Evolutionary conservation across 2,113 vertebrate species (phyloP), one percentile per base, ranked within the genome.

Genomic region (Mus spicilegus): DNA sequence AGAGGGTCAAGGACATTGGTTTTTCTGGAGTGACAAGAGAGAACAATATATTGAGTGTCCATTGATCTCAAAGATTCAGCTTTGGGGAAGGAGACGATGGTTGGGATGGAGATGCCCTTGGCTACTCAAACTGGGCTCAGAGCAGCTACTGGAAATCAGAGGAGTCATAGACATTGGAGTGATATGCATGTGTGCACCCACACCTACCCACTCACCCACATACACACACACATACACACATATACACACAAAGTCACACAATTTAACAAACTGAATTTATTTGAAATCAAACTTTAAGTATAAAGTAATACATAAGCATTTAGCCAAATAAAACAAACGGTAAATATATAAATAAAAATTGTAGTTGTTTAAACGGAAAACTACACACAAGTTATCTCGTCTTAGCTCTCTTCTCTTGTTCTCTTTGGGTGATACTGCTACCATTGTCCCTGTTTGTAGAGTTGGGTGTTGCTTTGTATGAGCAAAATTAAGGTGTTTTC

Each of bases 221-320:
- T 4, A 58, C 58, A 19, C 56, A 58, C 56, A 58, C 56, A 58
- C 14, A 58, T 16, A 56, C 56, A 56, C 14, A 56, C 56, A 56
- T 16, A 58, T 19, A 58, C 56, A 58, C 56, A 58, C 56, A 54
- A 54, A 54, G 12, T 54, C 54, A 54, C 54, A 11, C 12, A 54
- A 58, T 58, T 58, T 20, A 58, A 20, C 58, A 58, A 58, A 24
- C 56, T 3, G 14, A 61, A 63, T 42, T 13, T 63, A 63, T 42
- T 63, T 84, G 24, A 63, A 84, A 84, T 61, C 63, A 85, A 76
- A 82, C 80, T 92, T 95, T 63, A 73, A 82, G 87, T 67, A 69
- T 33, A 69, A 81, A 86, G 22, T 12, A 84, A 90, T 61, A 14
- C 33, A 42, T 42, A 84, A 63, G 7, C 19, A n/a, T 7, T 42